Evolutionary conservation across 2,797 vertebrate species (phyloP).

Genomic region (Silurus aristotelis): DNA sequence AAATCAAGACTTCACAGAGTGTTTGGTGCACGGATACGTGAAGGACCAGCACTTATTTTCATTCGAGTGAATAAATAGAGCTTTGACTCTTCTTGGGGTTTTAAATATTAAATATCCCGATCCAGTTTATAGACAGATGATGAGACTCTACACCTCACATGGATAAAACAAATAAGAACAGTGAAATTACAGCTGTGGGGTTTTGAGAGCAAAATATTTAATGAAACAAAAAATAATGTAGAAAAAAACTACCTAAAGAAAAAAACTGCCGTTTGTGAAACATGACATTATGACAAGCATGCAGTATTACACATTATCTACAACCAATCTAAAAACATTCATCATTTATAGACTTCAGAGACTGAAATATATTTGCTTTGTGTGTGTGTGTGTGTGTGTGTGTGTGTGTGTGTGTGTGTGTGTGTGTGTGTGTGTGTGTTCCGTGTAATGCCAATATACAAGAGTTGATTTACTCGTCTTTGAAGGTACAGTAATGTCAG

Average conservation of each 20-base stretch:
- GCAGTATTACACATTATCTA: background rate
- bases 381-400: too few relatives aligned
- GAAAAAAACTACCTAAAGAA: background rate
- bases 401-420: too few relatives aligned
- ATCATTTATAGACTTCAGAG: background rate
- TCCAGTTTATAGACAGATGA: background rate
- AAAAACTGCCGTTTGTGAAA: background rate
- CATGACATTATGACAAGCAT: background rate
- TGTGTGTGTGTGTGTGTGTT: background rate
- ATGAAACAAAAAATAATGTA: background rate
- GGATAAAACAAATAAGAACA: background rate
- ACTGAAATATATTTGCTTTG: background rate
- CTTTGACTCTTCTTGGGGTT: background rate
- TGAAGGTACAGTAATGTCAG: background rate
- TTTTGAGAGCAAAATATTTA: background rate
- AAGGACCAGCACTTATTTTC: background rate
- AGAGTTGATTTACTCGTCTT: background rate
- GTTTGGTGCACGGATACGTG: background rate
- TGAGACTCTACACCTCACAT: background rate
- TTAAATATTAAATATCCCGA: background rate
- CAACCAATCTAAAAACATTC: background rate
- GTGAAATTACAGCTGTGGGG: background rate
- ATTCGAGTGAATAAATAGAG: too few relatives aligned
- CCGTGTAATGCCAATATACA: background rate
- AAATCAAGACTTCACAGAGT: background rate